These are phyloP conservation scores for Actinostola sp. DNA, from an alignment of 92 coral and sea anemone species.

Conservation along the genomic window DNA sequence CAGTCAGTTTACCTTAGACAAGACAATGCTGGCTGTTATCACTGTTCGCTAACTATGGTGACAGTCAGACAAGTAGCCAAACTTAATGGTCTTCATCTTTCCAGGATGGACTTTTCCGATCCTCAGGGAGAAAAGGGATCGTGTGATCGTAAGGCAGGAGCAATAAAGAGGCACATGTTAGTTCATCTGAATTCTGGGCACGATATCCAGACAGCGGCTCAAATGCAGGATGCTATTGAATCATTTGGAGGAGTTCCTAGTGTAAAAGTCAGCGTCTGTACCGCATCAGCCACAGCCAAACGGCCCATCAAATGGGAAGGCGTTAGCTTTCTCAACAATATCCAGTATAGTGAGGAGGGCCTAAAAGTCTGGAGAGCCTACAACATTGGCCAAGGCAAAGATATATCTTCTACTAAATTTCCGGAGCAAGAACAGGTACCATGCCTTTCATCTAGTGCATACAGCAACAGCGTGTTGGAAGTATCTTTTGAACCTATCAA, in stretches of 20 bases:
- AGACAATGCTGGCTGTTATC: slow-evolving; percentile 37
- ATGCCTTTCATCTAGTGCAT: slow-evolving; percentile 19
- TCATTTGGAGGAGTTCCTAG: slow-evolving; percentile 40
- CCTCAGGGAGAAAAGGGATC: slow-evolving; percentile 29
- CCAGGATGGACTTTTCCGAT: slow-evolving; percentile 26
- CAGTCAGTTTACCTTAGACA: slow-evolving; percentile 28
- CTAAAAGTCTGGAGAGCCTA: slow-evolving; percentile 44
- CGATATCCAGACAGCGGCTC: slow-evolving; percentile 31
- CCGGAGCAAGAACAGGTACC: slow-evolving; percentile 26
- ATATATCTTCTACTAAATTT: slow-evolving; percentile 30
- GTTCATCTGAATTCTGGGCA: slow-evolving; percentile 24
- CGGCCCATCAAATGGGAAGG: slow-evolving; percentile 23
- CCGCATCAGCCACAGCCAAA: slow-evolving; percentile 4
- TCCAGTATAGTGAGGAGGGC: slow-evolving; percentile 20
- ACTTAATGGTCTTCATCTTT: slow-evolving; percentile 4
- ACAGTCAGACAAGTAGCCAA: slow-evolving; percentile 13
- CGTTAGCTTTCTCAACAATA: slow-evolving; percentile 36
- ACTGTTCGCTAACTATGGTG: slow-evolving; percentile 7
- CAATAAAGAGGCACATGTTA: slow-evolving; percentile 38
- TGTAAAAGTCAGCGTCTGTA: slow-evolving; percentile 27
- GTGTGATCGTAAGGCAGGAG: slow-evolving; percentile 36
- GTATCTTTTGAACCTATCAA: slow-evolving; percentile 35
- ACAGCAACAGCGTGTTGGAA: slow-evolving; percentile 10
- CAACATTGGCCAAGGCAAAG: slow-evolving; percentile 32
- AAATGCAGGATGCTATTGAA: slow-evolving; percentile 45